phyloP scores from a whole-genome alignment of 1,140 invertebrate genomes.

The Drosophila micromelanica region DNA sequence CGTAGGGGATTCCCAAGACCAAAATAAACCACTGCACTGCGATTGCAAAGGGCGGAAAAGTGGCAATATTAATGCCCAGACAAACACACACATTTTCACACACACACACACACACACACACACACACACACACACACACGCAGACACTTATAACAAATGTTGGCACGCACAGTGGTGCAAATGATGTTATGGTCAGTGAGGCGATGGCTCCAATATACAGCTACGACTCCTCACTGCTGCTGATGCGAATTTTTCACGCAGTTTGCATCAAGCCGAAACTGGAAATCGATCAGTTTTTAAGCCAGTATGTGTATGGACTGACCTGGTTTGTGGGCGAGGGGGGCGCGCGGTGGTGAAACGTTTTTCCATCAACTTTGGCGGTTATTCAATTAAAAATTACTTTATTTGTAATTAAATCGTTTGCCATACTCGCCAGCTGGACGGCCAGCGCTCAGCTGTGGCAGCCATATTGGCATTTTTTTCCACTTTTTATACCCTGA shows the following conservation, averaged over 20 bases:
- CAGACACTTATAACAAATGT: slow-evolving; percentile 46
- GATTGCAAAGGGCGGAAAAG: slow-evolving; percentile 52
- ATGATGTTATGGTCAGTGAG: slow-evolving; percentile 45
- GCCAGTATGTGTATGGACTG: slow-evolving; percentile 6
- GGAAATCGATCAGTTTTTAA: slow-evolving; percentile 66
- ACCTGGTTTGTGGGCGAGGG: neutral
- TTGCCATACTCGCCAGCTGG: slow-evolving; percentile 41
- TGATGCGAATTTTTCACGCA: slow-evolving; percentile 49
- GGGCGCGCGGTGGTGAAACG: slow-evolving; percentile 23
- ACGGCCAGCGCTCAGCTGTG: slow-evolving; percentile 23
- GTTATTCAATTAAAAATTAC: slow-evolving; percentile 84
- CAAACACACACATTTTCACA: slow-evolving; percentile 28
- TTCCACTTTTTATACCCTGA: slow-evolving; percentile 1
- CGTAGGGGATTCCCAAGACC: slow-evolving; percentile 26
- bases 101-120: slow-evolving; percentile 28
- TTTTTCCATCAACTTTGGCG: slow-evolving; percentile 78
- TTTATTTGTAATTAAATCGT: slow-evolving; percentile 84
- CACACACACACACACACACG: slow-evolving; percentile 23
- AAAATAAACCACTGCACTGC: slow-evolving; percentile 47
- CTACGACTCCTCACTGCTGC: slow-evolving; percentile 10
- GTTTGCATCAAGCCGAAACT: slow-evolving; percentile 40
- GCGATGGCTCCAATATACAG: slow-evolving; percentile 1
- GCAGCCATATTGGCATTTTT: slow-evolving; percentile 39
- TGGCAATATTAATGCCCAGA: slow-evolving; percentile 64
- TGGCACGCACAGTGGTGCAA: slow-evolving; percentile 54